Evolutionary conservation across 2,113 vertebrate genomes (phyloP).

Genomic region (Alligator sinensis): DNA sequence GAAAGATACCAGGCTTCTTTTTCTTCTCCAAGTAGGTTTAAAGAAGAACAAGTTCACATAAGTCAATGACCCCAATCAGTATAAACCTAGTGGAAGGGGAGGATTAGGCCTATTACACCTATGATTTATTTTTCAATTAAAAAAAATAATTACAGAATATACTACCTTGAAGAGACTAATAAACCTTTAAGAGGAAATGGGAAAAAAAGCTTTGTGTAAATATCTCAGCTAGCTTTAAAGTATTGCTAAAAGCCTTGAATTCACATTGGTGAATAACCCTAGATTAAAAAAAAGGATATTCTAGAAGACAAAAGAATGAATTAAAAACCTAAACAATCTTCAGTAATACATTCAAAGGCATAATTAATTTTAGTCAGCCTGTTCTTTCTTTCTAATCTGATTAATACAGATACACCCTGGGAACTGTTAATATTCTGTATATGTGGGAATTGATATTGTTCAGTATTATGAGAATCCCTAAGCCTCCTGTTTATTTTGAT

Average conservation of each 20-base stretch:
- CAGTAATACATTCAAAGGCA: background rate
- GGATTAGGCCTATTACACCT: background rate
- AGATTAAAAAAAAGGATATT: slow-evolving; percentile 24
- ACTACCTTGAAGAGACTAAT: background rate
- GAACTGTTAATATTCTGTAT: slow-evolving; percentile 33
- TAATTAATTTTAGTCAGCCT: slow-evolving; percentile 1
- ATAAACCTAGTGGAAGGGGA: background rate
- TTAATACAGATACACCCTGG: background rate
- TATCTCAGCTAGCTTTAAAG: background rate
- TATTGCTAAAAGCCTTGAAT: background rate
- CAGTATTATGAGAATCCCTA: slow-evolving; percentile 35
- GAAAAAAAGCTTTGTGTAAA: background rate
- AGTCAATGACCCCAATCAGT: background rate
- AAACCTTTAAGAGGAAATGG: background rate
- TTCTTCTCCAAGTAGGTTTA: background rate
- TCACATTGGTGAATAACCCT: background rate
- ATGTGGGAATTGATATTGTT: background rate
- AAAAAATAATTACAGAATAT: background rate
- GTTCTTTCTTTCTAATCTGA: slow-evolving; percentile 29
- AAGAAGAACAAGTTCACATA: background rate
- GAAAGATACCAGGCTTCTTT: background rate
- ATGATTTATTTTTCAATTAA: background rate
- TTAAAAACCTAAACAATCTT: background rate
- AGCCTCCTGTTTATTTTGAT: slow-evolving; percentile 40
- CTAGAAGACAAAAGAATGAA: slow-evolving; percentile 25